Base-by-base conservation (phyloP, 2,888 invertebrate species). In the Agapostemon virescens region DNA sequence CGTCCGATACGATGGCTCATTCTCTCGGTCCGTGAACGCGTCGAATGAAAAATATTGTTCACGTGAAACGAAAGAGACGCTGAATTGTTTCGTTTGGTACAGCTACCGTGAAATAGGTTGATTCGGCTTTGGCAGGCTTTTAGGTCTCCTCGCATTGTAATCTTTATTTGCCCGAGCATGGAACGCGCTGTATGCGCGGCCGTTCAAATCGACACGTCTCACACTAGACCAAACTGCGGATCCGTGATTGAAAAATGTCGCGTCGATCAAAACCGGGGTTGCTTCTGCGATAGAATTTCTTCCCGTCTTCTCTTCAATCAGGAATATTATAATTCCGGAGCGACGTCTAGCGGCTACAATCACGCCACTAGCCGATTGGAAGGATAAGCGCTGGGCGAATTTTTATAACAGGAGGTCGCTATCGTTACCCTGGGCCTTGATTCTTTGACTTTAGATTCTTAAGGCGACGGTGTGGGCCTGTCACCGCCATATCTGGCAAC, bases 1-100 rank as follows among this genome's bases (percentile, higher is more conserved):
- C 30, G 30, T 17, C 30, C 69, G 63, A 64, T 30, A 61, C 69
- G 63, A 64, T 30, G 66, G 33, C 5, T 55, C 58, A 49, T 36
- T 26, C 42, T 69, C 5, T 36, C 3, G 30, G n/a, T 13, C n/a
- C 33, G 76, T 64, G 58, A 82, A 79, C 69, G 58, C 36, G 33
- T 6, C 20, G 30, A 66, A 42, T 61, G 69, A 71, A 72, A 82
- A 81, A 67, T 71, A 38, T 55, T 49, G 71, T 55, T 58, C 40
- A 26, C 61, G 36, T 9, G 67, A 38, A 20, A 15, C 68, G 52
- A 38, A 36, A 42, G 63, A 69, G 75, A 13, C 40, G 38, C 66
- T 23, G 61, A 55, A 67, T 68, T 23, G 40, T 49, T 38, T 58
- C 64, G 76, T 69, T 75, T 68, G 52, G 52, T 61, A 30, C 38